Evolutionary conservation across 2,888 invertebrate genomes (phyloP).

Genomic region (Hypsopygia costalis): DNA sequence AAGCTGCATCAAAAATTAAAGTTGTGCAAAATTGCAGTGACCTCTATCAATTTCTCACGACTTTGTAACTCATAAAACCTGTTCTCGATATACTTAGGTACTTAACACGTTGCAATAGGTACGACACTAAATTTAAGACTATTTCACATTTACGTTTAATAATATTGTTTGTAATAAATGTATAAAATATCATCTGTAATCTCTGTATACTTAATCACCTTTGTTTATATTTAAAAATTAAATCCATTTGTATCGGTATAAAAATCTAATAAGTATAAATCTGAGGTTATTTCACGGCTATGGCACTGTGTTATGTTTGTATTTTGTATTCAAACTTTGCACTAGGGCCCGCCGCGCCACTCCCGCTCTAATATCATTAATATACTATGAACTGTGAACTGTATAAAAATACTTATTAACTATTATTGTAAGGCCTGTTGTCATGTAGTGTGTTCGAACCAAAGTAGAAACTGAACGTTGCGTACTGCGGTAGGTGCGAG

Average conservation of each 20-base stretch:
- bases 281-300: conserved; percentile 75
- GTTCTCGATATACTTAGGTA: conserved; percentile 42
- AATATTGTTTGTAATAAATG: conserved; percentile 80
- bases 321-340: conserved; percentile 75
- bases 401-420: conserved; percentile 78
- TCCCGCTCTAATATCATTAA: conserved; percentile 30
- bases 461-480: conserved; percentile 22
- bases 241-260: conserved; percentile 81
- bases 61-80: conserved; percentile 30
- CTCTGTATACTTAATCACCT: conserved; percentile 80
- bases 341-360: conserved; percentile 47
- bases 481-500: conserved; percentile 22
- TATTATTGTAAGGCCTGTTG: conserved; percentile 73
- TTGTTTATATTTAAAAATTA: conserved; percentile 79
- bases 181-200: conserved; percentile 81
- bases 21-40: conserved; percentile 33
- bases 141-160: conserved; percentile 75
- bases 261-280: conserved; percentile 79
- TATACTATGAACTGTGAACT: conserved; percentile 48
- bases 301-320: conserved; percentile 68
- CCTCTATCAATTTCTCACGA: conserved; percentile 35
- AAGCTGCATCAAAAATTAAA: conserved; percentile 11
- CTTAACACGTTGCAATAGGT: conserved; percentile 52
- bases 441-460: conserved; percentile 36
- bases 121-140: conserved; percentile 70